phyloP scores from a whole-genome alignment of 2,888 invertebrate genomes.

The Conistra vaccinii region DNA sequence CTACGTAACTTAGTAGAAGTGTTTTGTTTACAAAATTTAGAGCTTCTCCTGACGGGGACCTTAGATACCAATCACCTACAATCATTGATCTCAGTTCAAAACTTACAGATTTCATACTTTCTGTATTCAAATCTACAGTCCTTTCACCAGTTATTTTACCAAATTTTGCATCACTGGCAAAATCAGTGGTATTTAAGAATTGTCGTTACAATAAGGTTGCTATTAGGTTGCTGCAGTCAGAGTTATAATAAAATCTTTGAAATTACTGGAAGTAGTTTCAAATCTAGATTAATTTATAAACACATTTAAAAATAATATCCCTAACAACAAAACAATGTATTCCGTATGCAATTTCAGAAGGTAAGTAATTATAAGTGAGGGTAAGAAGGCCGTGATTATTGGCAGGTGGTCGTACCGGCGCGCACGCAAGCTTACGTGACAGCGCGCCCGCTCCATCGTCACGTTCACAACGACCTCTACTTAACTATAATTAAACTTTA shows the following conservation, averaged over 20 bases:
- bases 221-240: no score
- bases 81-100: not conserved
- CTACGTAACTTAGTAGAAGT: no score
- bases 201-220: no score
- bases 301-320: slow-evolving; percentile 30
- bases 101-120: not conserved
- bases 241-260: no score
- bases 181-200: no score
- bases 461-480: slow-evolving; percentile 73
- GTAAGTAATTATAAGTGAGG: slow-evolving; percentile 76
- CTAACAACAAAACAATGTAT: slow-evolving; percentile 49
- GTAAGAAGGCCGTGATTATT: slow-evolving; percentile 81
- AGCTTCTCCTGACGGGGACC: no score
- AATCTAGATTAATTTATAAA: not conserved
- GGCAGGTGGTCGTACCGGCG: slow-evolving; percentile 78
- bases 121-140: not conserved
- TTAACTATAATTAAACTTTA: slow-evolving; percentile 79
- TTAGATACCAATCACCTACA: not conserved
- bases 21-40: no score
- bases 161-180: no score
- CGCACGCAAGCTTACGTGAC: slow-evolving; percentile 87
- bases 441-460: slow-evolving; percentile 66
- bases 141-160: no score
- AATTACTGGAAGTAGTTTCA: not conserved
- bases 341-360: slow-evolving; percentile 75